Evolutionary conservation across 2,888 invertebrate genomes (phyloP).

Genomic region (Trichogramma evanescens): DNA sequence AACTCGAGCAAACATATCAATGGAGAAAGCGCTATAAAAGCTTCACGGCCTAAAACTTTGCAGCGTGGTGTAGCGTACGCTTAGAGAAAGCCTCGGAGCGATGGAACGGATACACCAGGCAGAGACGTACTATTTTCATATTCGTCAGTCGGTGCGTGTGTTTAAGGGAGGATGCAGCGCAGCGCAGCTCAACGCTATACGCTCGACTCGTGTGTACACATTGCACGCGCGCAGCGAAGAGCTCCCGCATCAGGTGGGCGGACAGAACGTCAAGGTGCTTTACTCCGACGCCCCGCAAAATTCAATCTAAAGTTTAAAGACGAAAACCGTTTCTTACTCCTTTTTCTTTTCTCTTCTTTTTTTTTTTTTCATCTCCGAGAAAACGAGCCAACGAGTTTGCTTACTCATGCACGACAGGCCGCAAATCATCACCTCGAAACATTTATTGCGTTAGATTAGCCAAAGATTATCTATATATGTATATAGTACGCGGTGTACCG

Average conservation of each 20-base stretch:
- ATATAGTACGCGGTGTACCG: background rate
- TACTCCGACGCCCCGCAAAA: constrained; percentile 44
- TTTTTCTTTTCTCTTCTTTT: constrained; percentile 19
- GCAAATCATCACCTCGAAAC: constrained; percentile 46
- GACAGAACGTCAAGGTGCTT: constrained; percentile 40
- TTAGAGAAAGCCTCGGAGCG: too few species aligned
- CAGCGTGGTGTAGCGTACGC: too few species aligned
- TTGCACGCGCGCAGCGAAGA: constrained; percentile 18
- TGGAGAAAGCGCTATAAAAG: too few species aligned
- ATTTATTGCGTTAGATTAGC: constrained; percentile 43
- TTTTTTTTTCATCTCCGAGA: constrained; percentile 2
- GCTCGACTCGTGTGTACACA: background rate
- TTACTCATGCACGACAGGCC: constrained; percentile 32
- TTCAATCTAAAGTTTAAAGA: constrained; percentile 45
- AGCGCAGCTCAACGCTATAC: too few species aligned
- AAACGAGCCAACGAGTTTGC: constrained; percentile 20
- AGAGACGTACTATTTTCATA: constrained; percentile 10
- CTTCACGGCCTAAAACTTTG: too few species aligned
- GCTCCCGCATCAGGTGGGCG: constrained; percentile 37
- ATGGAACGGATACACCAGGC: too few species aligned
- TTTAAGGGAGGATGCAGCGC: too few species aligned
- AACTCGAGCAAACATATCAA: too few species aligned
- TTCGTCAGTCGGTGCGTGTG: background rate
- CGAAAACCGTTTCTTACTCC: constrained; percentile 28
- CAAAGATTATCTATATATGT: constrained; percentile 35